A percentile compares a stretch with the other conserved stretches of the same genome.
These are phyloP conservation scores for Pungitius pungitius DNA, from an alignment of 2,113 vertebrate species.

Conservation along the genomic window DNA sequence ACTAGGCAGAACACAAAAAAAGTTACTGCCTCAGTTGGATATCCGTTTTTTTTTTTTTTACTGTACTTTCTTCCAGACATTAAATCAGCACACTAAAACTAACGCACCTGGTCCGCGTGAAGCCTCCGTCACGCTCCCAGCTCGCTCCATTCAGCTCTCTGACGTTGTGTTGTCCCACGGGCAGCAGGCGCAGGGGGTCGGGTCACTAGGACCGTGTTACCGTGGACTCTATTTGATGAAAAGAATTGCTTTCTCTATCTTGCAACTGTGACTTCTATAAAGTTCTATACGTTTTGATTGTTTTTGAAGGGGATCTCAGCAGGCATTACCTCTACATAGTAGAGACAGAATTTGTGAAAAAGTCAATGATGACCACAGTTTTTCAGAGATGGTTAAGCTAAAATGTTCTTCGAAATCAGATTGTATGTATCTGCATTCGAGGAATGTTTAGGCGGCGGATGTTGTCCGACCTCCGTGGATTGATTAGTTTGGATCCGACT, in stretches of 20 bases:
- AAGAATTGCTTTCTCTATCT: conserved; percentile 10
- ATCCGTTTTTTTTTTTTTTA: neutral
- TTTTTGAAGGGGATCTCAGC: conserved; percentile 35
- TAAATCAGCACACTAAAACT: conserved; percentile 3
- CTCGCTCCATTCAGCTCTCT: conserved; percentile 25
- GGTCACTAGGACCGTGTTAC: conserved; percentile 16
- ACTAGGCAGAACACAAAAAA: conserved; percentile 40
- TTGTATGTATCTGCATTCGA: neutral
- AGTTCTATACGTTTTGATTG: conserved; percentile 3
- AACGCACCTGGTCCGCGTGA: conserved; percentile 45
- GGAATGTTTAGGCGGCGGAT: neutral
- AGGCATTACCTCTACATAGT: neutral
- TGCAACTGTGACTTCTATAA: conserved; percentile 12
- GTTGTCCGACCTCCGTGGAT: neutral
- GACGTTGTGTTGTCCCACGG: conserved; percentile 24
- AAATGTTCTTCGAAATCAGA: conserved; percentile 3
- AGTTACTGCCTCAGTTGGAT: conserved; percentile 38
- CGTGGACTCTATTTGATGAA: neutral
- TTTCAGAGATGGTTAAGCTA: neutral
- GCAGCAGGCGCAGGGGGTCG: conserved; percentile 15
- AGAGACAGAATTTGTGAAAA: conserved; percentile 23
- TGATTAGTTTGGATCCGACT: conserved; percentile 1
- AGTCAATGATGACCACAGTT: no score
- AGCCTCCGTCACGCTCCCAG: conserved; percentile 14
- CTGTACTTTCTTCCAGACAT: conserved; percentile 31